These are phyloP conservation scores for Drosophila truncata DNA, from an alignment of 1,140 invertebrate species.

Conservation along the genomic window DNA sequence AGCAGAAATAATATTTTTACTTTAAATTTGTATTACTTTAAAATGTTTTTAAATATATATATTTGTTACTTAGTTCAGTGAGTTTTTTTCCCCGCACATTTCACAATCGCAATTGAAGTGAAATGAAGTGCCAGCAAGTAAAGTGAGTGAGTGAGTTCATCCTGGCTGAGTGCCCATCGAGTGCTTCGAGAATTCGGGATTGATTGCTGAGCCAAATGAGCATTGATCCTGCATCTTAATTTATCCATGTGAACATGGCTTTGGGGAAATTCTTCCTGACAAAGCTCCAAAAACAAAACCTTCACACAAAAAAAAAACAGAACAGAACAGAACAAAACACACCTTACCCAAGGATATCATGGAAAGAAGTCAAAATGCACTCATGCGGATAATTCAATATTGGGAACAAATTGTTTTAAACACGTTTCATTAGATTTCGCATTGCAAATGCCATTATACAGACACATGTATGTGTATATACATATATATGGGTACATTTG, in stretches of 20 bases:
- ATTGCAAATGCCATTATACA: slow-evolving; percentile 54
- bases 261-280: background rate
- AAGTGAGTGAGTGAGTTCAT: slow-evolving; percentile 6
- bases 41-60: background rate
- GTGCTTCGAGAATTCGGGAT: slow-evolving; percentile 10
- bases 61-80: background rate
- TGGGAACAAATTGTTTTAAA: slow-evolving; percentile 82
- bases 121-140: slow-evolving; percentile 28
- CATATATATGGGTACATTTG: background rate
- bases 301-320: no score
- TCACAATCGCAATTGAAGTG: slow-evolving; percentile 25
- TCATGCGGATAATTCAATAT: slow-evolving; percentile 80
- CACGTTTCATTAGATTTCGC: slow-evolving; percentile 79
- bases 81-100: background rate
- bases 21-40: background rate
- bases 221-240: slow-evolving; percentile 30
- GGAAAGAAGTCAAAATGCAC: slow-evolving; percentile 64
- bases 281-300: no score
- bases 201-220: slow-evolving; percentile 46
- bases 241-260: slow-evolving; percentile 25
- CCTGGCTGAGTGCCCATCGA: slow-evolving; percentile 15
- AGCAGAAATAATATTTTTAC: background rate
- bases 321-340: background rate
- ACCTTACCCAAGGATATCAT: slow-evolving; percentile 18
- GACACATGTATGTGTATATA: background rate